Evolutionary conservation across 1,140 invertebrate genomes (phyloP).

Genomic region (Nomia melanderi): DNA sequence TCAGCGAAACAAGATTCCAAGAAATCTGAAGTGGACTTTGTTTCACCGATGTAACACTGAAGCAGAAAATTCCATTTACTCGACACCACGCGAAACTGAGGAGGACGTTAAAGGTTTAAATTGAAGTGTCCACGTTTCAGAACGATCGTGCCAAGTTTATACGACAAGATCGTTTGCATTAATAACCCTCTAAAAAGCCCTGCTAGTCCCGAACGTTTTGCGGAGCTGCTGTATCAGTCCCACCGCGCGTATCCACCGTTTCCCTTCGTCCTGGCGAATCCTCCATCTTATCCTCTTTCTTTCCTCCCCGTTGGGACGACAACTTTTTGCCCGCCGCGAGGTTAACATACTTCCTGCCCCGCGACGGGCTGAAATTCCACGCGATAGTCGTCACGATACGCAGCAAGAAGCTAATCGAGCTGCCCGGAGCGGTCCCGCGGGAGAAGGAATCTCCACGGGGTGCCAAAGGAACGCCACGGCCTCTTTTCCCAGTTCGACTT

Average conservation of each 20-base stretch:
- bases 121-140: too few species aligned
- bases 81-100: too few species aligned
- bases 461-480: conserved; percentile 22
- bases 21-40: too few species aligned
- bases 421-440: not conserved
- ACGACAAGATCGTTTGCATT: not conserved
- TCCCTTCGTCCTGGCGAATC: not conserved
- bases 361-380: conserved; percentile 61
- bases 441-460: conserved; percentile 34
- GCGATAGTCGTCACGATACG: conserved; percentile 61
- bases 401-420: conserved; percentile 61
- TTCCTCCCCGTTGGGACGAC: conserved; percentile 30
- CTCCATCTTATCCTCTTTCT: conserved; percentile 7
- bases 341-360: conserved; percentile 64
- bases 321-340: conserved; percentile 59
- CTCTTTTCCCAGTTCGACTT: conserved; percentile 21
- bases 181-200: not conserved
- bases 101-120: too few species aligned
- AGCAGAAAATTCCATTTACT: too few species aligned
- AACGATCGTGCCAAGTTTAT: too few species aligned
- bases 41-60: too few species aligned
- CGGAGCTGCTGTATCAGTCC: not conserved
- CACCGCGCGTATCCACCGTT: not conserved
- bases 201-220: conserved; percentile 1
- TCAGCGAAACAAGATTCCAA: too few species aligned